Evolutionary conservation across 2,113 vertebrate genomes (phyloP).

Genomic region (Ameiurus melas): DNA sequence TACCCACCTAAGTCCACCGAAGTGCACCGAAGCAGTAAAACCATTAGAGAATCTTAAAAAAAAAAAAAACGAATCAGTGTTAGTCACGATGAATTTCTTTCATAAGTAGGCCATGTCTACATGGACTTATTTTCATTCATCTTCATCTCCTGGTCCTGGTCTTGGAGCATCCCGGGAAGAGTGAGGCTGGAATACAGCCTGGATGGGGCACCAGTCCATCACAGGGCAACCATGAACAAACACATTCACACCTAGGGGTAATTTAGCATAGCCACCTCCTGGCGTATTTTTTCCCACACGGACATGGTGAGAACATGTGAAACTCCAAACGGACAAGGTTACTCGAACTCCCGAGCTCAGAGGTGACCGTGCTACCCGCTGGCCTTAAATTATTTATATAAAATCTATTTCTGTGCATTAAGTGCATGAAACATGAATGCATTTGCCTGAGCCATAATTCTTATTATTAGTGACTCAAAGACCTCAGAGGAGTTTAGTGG

Average conservation of each 20-base stretch:
- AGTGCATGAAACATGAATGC: background rate
- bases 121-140: background rate
- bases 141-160: background rate
- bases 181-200: background rate
- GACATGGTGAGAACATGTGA: background rate
- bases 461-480: slow-evolving; percentile 18
- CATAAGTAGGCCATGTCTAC: background rate
- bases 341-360: background rate
- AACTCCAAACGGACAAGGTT: background rate
- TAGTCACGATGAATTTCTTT: background rate
- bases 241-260: background rate
- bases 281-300: background rate
- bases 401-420: slow-evolving; percentile 1
- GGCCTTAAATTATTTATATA: background rate
- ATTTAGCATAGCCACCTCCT: background rate
- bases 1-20: background rate
- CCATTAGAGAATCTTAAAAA: background rate
- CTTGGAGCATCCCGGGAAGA: background rate
- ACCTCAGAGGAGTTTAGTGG: slow-evolving; percentile 13
- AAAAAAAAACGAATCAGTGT: background rate
- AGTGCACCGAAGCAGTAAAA: background rate
- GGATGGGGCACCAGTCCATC: background rate
- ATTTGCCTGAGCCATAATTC: background rate
- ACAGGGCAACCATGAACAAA: background rate
- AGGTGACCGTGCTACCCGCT: no score